Percentiles rank a stretch among this genome's conserved stretches.
Evolutionary conservation across 2,113 vertebrate species (phyloP).

Genomic region (Aleadryas rufinucha): DNA sequence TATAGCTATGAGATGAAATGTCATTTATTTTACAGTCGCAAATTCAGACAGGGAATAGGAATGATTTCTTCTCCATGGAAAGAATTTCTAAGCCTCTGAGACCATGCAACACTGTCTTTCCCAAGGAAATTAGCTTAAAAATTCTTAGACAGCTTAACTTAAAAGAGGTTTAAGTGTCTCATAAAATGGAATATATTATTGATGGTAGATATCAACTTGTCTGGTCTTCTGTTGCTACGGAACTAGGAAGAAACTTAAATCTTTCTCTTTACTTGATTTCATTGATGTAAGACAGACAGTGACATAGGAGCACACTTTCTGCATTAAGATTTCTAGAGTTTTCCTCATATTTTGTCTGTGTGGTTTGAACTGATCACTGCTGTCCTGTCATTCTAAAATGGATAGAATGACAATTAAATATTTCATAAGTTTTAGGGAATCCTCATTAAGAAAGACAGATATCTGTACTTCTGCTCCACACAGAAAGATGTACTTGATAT

Average conservation of each 20-base stretch:
- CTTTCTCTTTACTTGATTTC: not conserved
- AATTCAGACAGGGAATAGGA: not conserved
- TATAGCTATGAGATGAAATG: not conserved
- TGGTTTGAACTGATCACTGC: not conserved
- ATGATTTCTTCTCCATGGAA: not conserved
- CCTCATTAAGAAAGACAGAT: not conserved
- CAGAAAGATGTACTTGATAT: not conserved
- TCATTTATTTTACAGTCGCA: conserved; percentile 5
- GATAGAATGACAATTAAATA: not conserved
- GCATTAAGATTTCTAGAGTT: not conserved
- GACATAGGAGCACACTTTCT: not conserved
- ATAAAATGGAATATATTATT: not conserved
- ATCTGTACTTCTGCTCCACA: not conserved
- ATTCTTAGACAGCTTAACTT: not conserved
- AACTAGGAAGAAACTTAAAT: not conserved
- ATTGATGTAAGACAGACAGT: not conserved
- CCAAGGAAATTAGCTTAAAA: not conserved
- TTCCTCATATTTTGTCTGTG: not conserved
- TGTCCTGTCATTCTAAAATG: not conserved
- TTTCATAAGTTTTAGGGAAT: not conserved
- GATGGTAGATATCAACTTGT: not conserved
- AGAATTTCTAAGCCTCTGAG: not conserved
- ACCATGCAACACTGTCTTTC: not conserved
- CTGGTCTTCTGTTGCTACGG: not conserved
- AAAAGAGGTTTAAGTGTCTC: not conserved